Percentiles rank a stretch among this genome's conserved stretches.
These are phyloP conservation scores for Lacanobia wlatinum DNA, from an alignment of 2,888 invertebrate species.

Conservation along the genomic window DNA sequence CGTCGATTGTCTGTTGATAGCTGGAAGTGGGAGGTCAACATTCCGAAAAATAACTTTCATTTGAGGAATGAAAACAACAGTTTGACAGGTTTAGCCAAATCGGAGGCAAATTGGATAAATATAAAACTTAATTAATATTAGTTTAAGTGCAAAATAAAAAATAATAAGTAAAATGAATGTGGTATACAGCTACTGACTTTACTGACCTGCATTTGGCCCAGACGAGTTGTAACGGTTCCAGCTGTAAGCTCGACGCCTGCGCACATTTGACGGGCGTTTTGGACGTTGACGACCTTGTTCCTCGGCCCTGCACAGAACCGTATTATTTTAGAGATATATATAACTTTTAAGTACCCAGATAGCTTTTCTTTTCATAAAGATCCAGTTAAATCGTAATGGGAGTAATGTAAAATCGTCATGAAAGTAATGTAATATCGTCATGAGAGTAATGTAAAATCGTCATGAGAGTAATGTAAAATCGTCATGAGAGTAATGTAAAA, in stretches of 20 bases:
- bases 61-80: no score
- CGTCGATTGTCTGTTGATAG: no score
- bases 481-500: no score
- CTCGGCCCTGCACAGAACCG: constrained; percentile 78
- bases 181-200: constrained; percentile 57
- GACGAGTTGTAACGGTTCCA: constrained; percentile 97
- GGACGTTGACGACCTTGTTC: constrained; percentile 84
- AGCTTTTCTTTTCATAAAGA: not conserved
- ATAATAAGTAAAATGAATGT: constrained; percentile 21
- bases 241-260: constrained; percentile 71
- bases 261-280: constrained; percentile 81
- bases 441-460: no score
- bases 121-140: not conserved
- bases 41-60: no score
- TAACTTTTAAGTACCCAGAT: not conserved
- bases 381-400: no score
- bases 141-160: constrained; percentile 7
- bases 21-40: no score
- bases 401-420: no score
- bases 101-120: no score
- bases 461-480: no score
- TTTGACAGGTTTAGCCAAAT: no score
- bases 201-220: constrained; percentile 97
- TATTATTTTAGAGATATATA: not conserved
- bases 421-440: no score